These are phyloP conservation scores for Cardinalis cardinalis DNA, from an alignment of 2,113 vertebrate genomes.

Conservation along the genomic window DNA sequence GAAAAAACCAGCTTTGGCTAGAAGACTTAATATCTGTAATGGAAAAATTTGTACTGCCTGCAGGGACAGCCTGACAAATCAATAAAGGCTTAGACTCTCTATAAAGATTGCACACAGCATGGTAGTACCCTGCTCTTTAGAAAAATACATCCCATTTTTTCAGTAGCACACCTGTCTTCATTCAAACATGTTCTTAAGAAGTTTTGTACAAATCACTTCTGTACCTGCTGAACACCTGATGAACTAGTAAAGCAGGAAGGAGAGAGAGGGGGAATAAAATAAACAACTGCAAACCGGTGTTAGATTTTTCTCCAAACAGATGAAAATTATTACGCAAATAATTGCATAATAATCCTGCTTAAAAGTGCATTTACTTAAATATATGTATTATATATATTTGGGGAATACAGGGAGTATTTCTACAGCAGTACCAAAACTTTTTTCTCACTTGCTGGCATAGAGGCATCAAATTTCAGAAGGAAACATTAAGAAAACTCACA, in stretches of 20 bases:
- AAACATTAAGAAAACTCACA: neutral
- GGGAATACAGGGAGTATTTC: neutral
- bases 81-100: neutral
- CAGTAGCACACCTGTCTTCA: neutral
- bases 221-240: neutral
- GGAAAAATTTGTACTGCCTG: neutral
- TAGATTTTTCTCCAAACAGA: neutral
- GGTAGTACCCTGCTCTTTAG: neutral
- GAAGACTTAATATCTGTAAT: neutral
- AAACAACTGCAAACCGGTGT: neutral
- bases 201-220: neutral
- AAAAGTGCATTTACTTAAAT: neutral
- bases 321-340: neutral
- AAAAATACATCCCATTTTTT: neutral
- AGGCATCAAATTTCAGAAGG: neutral
- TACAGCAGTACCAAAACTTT: neutral
- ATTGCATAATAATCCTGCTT: neutral
- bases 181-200: neutral
- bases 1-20: neutral
- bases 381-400: neutral
- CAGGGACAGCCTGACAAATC: neutral
- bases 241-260: neutral
- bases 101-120: neutral
- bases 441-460: neutral
- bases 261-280: neutral